Evolutionary conservation across 2,888 invertebrate genomes (phyloP).

Genomic region (Drosophila peninsularis): DNA sequence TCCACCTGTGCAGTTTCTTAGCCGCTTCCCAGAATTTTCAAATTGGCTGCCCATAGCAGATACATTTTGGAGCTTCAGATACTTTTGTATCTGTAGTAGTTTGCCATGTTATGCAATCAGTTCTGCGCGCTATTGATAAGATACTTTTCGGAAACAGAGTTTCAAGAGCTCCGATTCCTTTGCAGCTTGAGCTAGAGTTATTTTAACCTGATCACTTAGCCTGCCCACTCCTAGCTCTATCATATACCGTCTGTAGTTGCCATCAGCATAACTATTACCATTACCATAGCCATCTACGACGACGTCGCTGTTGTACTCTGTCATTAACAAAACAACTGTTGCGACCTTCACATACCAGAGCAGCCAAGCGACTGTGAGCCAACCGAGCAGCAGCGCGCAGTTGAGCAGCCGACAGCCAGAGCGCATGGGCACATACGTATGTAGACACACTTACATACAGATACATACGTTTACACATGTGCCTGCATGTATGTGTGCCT

Average conservation of each 20-base stretch:
- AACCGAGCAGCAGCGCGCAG: slow-evolving; percentile 42
- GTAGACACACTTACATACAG: slow-evolving; percentile 18
- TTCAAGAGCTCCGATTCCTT: not conserved
- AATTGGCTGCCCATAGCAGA: slow-evolving; percentile 12
- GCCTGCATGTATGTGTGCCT: slow-evolving; percentile 15
- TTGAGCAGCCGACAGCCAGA: slow-evolving; percentile 27
- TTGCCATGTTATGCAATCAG: not conserved
- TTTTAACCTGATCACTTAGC: slow-evolving; percentile 39
- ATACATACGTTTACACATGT: slow-evolving; percentile 1
- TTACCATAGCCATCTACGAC: slow-evolving; percentile 27
- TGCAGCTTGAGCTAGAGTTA: not conserved
- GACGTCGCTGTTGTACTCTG: slow-evolving; percentile 72
- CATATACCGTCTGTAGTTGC: slow-evolving; percentile 11
- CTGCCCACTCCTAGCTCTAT: slow-evolving; percentile 22
- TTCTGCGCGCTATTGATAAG: not conserved
- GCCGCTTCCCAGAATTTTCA: slow-evolving; percentile 56
- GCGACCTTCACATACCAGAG: slow-evolving; percentile 85
- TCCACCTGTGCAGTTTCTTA: slow-evolving; percentile 76
- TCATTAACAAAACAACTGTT: slow-evolving; percentile 84
- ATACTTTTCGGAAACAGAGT: not conserved
- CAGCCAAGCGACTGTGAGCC: slow-evolving; percentile 80
- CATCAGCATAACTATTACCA: slow-evolving; percentile 37
- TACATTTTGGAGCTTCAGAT: not conserved
- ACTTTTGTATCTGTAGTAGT: not conserved
- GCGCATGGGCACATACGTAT: slow-evolving; percentile 59